These are phyloP conservation scores for Protobothrops mucrosquamatus DNA, from an alignment of 2,113 vertebrate genomes.

Conservation along the genomic window DNA sequence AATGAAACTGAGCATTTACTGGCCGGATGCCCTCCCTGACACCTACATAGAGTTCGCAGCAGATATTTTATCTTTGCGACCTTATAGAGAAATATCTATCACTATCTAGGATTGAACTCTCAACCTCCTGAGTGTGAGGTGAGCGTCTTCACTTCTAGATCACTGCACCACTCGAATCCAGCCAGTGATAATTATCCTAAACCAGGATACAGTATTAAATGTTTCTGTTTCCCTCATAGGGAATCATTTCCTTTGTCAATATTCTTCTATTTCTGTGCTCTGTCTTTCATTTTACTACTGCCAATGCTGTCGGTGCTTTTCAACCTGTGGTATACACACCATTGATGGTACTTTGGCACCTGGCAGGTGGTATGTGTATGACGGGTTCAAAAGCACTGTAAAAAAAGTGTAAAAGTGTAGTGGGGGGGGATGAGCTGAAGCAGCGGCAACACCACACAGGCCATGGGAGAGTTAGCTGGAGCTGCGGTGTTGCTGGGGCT, in stretches of 20 bases:
- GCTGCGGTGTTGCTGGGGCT: too few species aligned
- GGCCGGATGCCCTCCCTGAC: neutral
- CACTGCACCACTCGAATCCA: neutral
- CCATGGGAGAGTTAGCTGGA: too few species aligned
- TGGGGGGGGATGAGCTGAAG: too few species aligned
- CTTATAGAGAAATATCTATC: neutral
- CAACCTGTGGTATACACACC: too few species aligned
- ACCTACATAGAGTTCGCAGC: neutral
- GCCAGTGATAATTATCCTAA: neutral
- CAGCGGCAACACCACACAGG: too few species aligned
- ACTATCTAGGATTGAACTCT: neutral
- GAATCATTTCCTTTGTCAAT: neutral
- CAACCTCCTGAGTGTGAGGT: neutral
- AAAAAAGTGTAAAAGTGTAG: too few species aligned
- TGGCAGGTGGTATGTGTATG: too few species aligned
- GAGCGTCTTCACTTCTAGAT: neutral
- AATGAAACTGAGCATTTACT: neutral
- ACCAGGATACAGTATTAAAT: neutral
- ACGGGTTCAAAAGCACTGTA: too few species aligned
- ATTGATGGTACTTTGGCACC: too few species aligned
- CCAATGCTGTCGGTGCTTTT: neutral
- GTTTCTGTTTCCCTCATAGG: neutral
- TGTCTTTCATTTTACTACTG: neutral
- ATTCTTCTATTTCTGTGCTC: neutral
- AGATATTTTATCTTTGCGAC: neutral